phyloP scores from a whole-genome alignment of 2,888 invertebrate genomes.

The Volucella inflata region DNA sequence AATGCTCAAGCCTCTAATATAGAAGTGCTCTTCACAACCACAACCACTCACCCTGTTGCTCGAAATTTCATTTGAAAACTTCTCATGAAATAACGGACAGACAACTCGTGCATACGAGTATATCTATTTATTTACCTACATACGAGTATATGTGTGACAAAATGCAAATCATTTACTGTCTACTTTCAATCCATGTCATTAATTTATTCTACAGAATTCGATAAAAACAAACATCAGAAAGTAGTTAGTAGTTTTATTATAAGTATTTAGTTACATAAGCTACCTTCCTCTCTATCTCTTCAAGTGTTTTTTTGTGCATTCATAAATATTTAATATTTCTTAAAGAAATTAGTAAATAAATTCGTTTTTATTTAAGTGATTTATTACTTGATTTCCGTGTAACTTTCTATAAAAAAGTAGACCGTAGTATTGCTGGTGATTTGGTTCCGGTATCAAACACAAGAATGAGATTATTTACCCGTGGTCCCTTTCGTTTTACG shows the following conservation, averaged over 20 bases:
- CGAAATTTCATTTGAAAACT: too few relatives aligned
- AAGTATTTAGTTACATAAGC: background rate
- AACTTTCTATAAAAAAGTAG: constrained; percentile 57
- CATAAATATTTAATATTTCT: constrained; percentile 27
- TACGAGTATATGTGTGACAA: too few relatives aligned
- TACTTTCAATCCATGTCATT: too few relatives aligned
- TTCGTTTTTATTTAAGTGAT: constrained; percentile 44
- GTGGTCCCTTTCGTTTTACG: constrained; percentile 32
- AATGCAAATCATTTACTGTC: too few relatives aligned
- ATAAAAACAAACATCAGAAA: background rate
- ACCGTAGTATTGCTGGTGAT: constrained; percentile 32
- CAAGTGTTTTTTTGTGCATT: background rate
- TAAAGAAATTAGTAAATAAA: constrained; percentile 26
- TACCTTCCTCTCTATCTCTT: background rate
- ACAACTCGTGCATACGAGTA: too few relatives aligned
- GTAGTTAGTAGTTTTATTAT: constrained; percentile 1
- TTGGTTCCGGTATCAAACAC: constrained; percentile 16
- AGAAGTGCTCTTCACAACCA: too few relatives aligned
- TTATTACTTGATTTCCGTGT: constrained; percentile 48
- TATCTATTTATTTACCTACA: too few relatives aligned
- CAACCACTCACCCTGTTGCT: too few relatives aligned
- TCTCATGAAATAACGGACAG: too few relatives aligned
- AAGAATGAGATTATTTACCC: constrained; percentile 3
- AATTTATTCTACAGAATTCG: too few relatives aligned
- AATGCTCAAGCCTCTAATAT: too few relatives aligned